Evolutionary conservation across 2,113 vertebrate genomes (phyloP).

Genomic region (Dendropsophus ebraccatus): DNA sequence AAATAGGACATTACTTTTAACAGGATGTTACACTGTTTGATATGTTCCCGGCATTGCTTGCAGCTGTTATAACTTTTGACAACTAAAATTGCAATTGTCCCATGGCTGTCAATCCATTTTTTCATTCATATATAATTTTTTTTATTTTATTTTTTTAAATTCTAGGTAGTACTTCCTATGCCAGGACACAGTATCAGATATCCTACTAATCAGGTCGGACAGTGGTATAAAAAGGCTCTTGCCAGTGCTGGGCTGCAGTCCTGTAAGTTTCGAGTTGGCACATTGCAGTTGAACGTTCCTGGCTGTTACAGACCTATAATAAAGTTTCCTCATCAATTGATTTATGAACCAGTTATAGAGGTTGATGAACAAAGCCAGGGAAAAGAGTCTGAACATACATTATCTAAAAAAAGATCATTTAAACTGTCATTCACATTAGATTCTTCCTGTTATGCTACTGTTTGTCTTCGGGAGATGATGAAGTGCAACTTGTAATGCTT

Average conservation of each 20-base stretch:
- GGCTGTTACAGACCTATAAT: conserved; percentile 90
- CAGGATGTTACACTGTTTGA: too few species aligned
- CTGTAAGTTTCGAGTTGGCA: conserved; percentile 81
- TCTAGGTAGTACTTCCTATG: conserved; percentile 91
- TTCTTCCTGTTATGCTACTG: conserved; percentile 91
- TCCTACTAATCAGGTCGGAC: conserved; percentile 82
- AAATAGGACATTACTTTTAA: too few species aligned
- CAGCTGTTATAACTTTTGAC: too few species aligned
- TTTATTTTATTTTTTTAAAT: neutral
- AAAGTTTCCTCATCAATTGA: conserved; percentile 80
- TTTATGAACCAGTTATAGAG: conserved; percentile 71
- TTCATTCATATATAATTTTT: neutral
- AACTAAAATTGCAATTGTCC: neutral
- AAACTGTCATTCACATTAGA: conserved; percentile 85
- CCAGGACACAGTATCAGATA: conserved; percentile 88
- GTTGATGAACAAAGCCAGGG: conserved; percentile 35
- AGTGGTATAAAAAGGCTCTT: conserved; percentile 79
- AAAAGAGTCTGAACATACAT: conserved; percentile 43
- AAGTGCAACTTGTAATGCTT: conserved; percentile 78
- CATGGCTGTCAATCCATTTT: neutral
- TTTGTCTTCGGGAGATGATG: conserved; percentile 93
- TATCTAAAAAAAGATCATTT: too few species aligned
- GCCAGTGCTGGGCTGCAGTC: conserved; percentile 75
- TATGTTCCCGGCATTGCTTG: too few species aligned
- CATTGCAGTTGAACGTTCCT: conserved; percentile 88